Base-by-base conservation (phyloP, 2,888 invertebrate species). In the Orchesellides sinensis region DNA sequence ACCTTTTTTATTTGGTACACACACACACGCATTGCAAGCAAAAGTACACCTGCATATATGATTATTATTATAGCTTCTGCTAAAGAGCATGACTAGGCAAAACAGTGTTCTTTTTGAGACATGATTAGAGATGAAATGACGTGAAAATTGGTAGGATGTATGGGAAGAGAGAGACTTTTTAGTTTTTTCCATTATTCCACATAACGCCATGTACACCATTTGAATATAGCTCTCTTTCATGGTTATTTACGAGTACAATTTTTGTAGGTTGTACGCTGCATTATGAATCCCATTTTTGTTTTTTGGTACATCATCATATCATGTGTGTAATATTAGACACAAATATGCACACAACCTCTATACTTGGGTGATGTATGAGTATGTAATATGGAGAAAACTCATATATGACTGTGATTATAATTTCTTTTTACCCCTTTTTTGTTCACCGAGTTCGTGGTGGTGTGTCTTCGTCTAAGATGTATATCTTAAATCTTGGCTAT, bases 61-160 rank as follows among this genome's bases (percentile, higher is more conserved):
- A 45, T 45, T 40, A 52, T 61, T 81, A 73, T 65, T 68, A 66
- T 27, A 65, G 63, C 82, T 63, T 66, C 70, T 72, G 83, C 83
- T 77, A 83, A 83, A 83, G 77, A 83, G 77, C 63, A 83, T 83
- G 83, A 83, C 83, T 77, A 66, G 70, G 66, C 83, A 83, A 77
- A 77, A 83, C 72, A 52, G 61, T 70, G 63, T 75, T 75, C 75
- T 65, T 65, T 81, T 77, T 77, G 83, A 77, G 83, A 83, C 83
- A 83, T 83, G 83, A 83, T 83, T 83, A 79, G 78, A 83, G 78
- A 73, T 68, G 78, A 83, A 83, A 82, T 82, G 84, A 84, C 84
- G 84, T 81, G 84, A 84, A 84, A 84, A 84, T 84, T 84, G 65
- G 66, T 49, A 73, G 65, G 59, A 49, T 19, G 21, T 61, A 35